phyloP scores from a whole-genome alignment of 2,113 vertebrate species.

The Poeciliopsis occidentalis region DNA sequence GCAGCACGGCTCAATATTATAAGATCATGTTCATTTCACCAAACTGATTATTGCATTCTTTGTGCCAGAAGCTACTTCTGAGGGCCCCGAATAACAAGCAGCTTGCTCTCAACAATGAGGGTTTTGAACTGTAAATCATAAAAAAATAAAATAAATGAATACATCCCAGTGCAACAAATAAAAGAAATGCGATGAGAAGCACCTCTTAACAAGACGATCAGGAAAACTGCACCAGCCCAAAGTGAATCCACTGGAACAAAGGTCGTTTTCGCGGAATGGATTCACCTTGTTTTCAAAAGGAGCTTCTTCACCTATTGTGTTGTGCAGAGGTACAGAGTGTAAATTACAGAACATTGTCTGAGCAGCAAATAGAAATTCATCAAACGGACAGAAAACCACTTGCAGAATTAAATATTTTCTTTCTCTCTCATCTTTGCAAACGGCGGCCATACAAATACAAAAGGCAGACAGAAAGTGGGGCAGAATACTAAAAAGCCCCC shows the following conservation, averaged over 20 bases:
- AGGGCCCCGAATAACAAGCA: background rate
- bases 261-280: background rate
- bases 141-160: background rate
- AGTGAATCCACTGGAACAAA: background rate
- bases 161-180: background rate
- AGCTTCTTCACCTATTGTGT: conserved; percentile 3
- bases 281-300: conserved; percentile 3
- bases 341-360: conserved; percentile 6
- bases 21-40: background rate
- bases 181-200: background rate
- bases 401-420: conserved; percentile 24
- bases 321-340: conserved; percentile 4
- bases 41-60: background rate
- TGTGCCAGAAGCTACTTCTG: background rate
- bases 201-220: background rate
- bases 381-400: conserved; percentile 32
- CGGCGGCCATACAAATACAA: conserved; percentile 30
- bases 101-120: background rate
- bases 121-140: background rate
- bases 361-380: conserved; percentile 26
- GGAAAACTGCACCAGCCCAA: background rate
- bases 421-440: background rate
- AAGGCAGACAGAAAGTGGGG: conserved; percentile 28
- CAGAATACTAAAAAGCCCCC: conserved; percentile 52
- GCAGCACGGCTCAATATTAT: no score